Percentiles rank a stretch among this genome's conserved stretches.
phyloP scores from a whole-genome alignment of 2,797 vertebrate species.

The Enteromius paludinosus region DNA sequence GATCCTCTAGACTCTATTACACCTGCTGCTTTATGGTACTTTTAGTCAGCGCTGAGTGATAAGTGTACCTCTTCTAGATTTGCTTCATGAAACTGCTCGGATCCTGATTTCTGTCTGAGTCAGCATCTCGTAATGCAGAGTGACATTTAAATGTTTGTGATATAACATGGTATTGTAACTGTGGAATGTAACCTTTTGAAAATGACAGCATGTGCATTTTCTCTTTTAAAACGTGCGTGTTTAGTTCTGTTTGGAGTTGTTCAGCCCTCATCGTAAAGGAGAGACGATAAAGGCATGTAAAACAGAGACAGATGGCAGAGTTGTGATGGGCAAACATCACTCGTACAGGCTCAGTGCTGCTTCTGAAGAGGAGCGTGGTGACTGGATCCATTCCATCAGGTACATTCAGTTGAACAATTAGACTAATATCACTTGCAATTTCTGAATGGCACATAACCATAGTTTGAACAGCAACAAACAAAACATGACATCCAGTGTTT shows the following conservation, averaged over 20 bases:
- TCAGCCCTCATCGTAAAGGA: constrained; percentile 82
- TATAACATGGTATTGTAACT: too few relatives aligned
- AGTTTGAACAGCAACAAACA: neutral
- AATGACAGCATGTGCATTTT: constrained; percentile 5
- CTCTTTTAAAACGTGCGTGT: constrained; percentile 59
- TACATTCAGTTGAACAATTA: constrained; percentile 56
- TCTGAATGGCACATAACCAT: neutral
- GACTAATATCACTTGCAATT: neutral
- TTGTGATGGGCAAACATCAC: constrained; percentile 93
- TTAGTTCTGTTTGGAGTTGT: constrained; percentile 91
- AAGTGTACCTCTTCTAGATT: neutral
- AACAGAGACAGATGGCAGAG: constrained; percentile 86
- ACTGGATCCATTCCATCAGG: constrained; percentile 91
- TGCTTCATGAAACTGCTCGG: neutral
- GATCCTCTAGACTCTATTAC: neutral
- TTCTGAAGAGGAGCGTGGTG: constrained; percentile 83
- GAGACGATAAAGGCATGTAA: constrained; percentile 97
- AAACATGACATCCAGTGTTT: neutral
- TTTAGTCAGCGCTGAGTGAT: neutral
- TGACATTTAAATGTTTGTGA: constrained; percentile 24
- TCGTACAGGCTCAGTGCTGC: constrained; percentile 90
- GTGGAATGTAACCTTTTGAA: constrained; percentile 22
- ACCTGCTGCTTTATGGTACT: neutral
- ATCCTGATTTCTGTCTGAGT: constrained; percentile 11
- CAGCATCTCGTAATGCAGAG: neutral